phyloP scores from a whole-genome alignment of 1,140 invertebrate genomes.

The Meloidogyne floridensis region DNA sequence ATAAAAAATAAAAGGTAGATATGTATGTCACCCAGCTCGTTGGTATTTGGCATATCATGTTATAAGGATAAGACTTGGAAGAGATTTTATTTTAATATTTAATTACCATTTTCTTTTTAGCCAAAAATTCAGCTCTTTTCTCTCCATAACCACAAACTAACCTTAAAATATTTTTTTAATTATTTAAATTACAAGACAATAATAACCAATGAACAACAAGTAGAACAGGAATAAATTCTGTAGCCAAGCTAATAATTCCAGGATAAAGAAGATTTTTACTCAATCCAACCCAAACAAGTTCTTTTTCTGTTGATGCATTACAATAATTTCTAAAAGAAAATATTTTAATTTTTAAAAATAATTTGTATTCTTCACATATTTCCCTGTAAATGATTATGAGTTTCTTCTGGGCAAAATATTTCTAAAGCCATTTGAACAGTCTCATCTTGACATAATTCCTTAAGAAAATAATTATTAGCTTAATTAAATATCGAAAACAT shows the following conservation, averaged over 20 bases:
- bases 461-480: not conserved
- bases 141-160: not conserved
- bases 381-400: not conserved
- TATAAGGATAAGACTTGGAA: not conserved
- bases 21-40: too few relatives aligned
- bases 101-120: not conserved
- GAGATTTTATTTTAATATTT: not conserved
- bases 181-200: not conserved
- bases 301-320: not conserved
- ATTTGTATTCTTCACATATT: not conserved
- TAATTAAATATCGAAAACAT: not conserved
- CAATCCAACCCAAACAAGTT: conserved; percentile 9
- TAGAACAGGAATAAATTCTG: not conserved
- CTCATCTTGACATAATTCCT: conserved; percentile 6
- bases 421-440: conserved; percentile 1
- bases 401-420: conserved; percentile 4
- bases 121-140: not conserved
- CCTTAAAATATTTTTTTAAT: not conserved
- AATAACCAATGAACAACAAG: not conserved
- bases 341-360: not conserved
- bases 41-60: too few relatives aligned
- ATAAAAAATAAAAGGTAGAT: not conserved
- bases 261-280: conserved; percentile 7
- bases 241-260: not conserved
- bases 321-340: not conserved